Evolutionary conservation across 2,113 vertebrate genomes (phyloP).

Genomic region (Sitta europaea): DNA sequence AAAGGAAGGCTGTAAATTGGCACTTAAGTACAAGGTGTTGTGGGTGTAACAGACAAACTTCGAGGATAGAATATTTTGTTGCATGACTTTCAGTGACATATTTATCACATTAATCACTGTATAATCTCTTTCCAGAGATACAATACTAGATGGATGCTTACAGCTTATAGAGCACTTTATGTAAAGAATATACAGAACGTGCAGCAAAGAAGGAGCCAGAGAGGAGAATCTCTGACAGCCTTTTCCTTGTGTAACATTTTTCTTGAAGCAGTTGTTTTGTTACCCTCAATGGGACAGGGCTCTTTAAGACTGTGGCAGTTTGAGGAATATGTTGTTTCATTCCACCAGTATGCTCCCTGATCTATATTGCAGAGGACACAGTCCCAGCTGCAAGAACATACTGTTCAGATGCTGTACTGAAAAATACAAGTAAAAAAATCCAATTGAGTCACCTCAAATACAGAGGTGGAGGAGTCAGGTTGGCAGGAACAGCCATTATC

Average conservation of each 20-base stretch:
- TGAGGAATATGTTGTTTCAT: not conserved
- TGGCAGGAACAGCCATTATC: not conserved
- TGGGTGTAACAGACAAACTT: not conserved
- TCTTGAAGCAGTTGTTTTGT: not conserved
- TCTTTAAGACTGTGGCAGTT: not conserved
- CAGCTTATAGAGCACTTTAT: not conserved
- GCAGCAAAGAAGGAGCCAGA: not conserved
- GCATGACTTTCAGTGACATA: not conserved
- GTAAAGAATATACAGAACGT: not conserved
- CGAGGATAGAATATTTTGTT: not conserved
- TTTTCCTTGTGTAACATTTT: not conserved
- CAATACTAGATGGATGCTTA: not conserved
- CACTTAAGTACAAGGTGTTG: not conserved
- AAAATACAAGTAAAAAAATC: not conserved
- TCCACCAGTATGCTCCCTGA: not conserved
- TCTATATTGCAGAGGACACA: not conserved
- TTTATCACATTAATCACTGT: not conserved
- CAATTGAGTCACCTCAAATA: not conserved
- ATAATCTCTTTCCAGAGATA: not conserved
- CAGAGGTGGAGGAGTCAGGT: not conserved
- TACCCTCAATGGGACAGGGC: not conserved
- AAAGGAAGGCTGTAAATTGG: not conserved
- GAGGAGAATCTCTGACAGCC: not conserved
- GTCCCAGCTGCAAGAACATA: not conserved
- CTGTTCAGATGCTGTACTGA: not conserved